Percentiles rank a stretch among this genome's conserved stretches.
These are phyloP conservation scores for Morone chrysops DNA, from an alignment of 2,113 vertebrate genomes.

Conservation along the genomic window DNA sequence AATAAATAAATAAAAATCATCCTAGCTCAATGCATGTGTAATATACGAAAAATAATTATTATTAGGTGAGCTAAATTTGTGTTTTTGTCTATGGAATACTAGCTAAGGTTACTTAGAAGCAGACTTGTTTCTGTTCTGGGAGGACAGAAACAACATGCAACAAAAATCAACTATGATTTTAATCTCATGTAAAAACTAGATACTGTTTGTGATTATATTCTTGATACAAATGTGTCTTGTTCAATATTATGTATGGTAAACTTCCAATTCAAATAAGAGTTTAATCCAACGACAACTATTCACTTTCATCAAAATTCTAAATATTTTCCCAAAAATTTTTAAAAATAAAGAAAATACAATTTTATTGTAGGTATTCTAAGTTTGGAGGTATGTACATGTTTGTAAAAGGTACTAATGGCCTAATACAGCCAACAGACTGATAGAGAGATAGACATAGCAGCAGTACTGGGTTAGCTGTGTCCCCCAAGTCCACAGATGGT, in stretches of 20 bases:
- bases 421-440: conserved; percentile 1
- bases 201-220: not conserved
- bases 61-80: too few relatives aligned
- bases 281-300: not conserved
- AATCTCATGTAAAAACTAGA: not conserved
- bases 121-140: too few relatives aligned
- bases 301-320: not conserved
- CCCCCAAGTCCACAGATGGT: conserved; percentile 56
- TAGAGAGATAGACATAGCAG: not conserved
- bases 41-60: not conserved
- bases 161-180: too few relatives aligned
- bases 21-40: too few relatives aligned
- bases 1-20: not conserved
- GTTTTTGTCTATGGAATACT: too few relatives aligned
- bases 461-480: conserved; percentile 24
- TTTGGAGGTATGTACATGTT: not conserved
- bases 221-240: not conserved
- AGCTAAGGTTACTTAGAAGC: too few relatives aligned
- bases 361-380: not conserved
- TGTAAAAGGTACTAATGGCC: not conserved
- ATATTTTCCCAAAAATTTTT: not conserved
- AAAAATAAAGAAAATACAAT: too few relatives aligned
- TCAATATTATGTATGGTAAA: not conserved
- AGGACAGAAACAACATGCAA: too few relatives aligned
- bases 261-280: not conserved